Base-by-base conservation (phyloP, 2,888 invertebrate genomes). In the Yponomeuta sedellus region DNA sequence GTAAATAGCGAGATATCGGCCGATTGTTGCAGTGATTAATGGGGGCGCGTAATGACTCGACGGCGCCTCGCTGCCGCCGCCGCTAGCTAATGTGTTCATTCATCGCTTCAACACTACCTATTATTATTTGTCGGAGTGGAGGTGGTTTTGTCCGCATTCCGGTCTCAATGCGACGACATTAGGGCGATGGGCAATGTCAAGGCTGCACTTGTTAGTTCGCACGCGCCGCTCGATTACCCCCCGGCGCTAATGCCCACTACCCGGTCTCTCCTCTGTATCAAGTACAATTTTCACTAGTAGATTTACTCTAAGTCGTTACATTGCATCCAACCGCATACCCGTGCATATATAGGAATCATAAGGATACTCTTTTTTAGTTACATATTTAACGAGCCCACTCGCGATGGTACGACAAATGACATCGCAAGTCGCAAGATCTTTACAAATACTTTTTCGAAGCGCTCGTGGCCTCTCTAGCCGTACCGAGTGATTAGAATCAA, bases 1-100 rank as follows among this genome's bases (percentile, higher is more conserved):
- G 91, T 90, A 90, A 90, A 90, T 90, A 90, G 88, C 91, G 88
- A 91, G 90, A 91, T 90, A 91, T 91, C 90, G 90, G 89, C 87
- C 89, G 91, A 91, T 91, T 91, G 90, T 90, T 91, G 90, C 90
- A 87, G 85, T 90, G 44, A 91, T 90, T 91, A 90, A 90, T 90
- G 91, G 89, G 88, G 86, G 85, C 86, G 83, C 84, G 88, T 90
- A 89, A 91, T 88, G 90, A 90, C 86, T 88, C 85, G 84, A 77
- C 84, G 79, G 75, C 81, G 77, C 72, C 74, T 25, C 76, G 74
- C 79, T 74, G 77, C 72, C 77, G 78, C 77, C 80, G 83, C 83
- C 81, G 82, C 80, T 79, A 81, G 81, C 87, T 88, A 87, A 88
- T 88, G 85, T 84, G 84, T 81, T 83, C 90, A 88, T 90, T 90